Evolutionary conservation across 2,888 invertebrate genomes (phyloP).

Genomic region (Thera obeliscata): DNA sequence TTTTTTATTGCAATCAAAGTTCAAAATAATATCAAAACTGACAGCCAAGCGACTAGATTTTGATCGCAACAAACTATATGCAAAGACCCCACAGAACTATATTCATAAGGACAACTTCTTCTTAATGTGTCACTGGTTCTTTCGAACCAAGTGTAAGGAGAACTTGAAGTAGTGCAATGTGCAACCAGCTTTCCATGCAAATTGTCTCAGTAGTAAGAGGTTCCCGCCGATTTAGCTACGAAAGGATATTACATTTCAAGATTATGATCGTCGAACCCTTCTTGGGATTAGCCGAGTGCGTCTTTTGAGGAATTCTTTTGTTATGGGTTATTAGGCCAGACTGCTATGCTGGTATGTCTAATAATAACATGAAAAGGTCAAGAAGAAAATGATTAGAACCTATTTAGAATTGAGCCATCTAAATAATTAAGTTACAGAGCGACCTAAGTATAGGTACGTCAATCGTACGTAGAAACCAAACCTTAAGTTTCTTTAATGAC

Average conservation of each 20-base stretch:
- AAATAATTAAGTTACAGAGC: neutral
- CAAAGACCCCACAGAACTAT: too few species aligned
- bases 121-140: too few species aligned
- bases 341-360: neutral
- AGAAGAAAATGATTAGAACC: neutral
- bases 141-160: too few species aligned
- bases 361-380: constrained; percentile 11
- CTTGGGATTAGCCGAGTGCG: constrained; percentile 40
- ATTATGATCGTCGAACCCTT: constrained; percentile 62
- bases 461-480: too few species aligned
- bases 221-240: constrained; percentile 54
- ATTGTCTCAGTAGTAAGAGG: constrained; percentile 41
- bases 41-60: too few species aligned
- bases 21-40: too few species aligned
- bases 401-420: too few species aligned
- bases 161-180: neutral
- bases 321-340: constrained; percentile 19
- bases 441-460: neutral
- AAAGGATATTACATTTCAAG: constrained; percentile 73
- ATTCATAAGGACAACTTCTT: too few species aligned
- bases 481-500: too few species aligned
- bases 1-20: too few species aligned
- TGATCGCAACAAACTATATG: too few species aligned
- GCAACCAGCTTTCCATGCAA: constrained; percentile 9
- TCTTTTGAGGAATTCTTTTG: constrained; percentile 24